These are phyloP conservation scores for Rhyacophila evoluta DNA, from an alignment of 2,888 invertebrate genomes.

Conservation along the genomic window DNA sequence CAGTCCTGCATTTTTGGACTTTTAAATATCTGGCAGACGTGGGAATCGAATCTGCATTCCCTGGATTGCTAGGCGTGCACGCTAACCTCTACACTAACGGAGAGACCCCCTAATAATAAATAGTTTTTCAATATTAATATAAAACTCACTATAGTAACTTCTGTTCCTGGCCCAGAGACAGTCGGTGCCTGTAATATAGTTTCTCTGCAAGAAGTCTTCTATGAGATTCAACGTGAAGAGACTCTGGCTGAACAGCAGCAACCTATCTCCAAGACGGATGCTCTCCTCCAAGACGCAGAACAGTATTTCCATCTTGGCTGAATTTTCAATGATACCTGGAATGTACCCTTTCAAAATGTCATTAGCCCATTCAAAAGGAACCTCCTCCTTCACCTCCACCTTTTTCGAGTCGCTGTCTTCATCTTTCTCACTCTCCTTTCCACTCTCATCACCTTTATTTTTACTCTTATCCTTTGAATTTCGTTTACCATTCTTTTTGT, in stretches of 20 bases:
- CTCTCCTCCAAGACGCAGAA: slow-evolving; percentile 93
- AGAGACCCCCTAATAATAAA: no score
- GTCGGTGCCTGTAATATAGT: slow-evolving; percentile 75
- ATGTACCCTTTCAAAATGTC: slow-evolving; percentile 87
- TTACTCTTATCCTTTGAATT: slow-evolving; percentile 65
- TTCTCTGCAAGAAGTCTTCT: slow-evolving; percentile 89
- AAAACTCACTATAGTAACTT: slow-evolving; percentile 88
- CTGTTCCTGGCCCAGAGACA: slow-evolving; percentile 87
- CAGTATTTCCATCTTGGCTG: slow-evolving; percentile 95
- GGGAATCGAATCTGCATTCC: no score
- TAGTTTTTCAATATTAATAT: no score
- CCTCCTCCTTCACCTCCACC: slow-evolving; percentile 80
- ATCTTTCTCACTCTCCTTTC: slow-evolving; percentile 71
- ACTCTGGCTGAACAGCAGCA: slow-evolving; percentile 96
- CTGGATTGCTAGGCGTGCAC: no score
- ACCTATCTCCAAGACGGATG: slow-evolving; percentile 87
- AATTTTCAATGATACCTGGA: slow-evolving; percentile 90
- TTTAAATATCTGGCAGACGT: no score
- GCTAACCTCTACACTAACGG: no score
- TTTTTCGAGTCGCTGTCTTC: slow-evolving; percentile 75
- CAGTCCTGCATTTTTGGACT: no score
- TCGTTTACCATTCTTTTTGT: slow-evolving; percentile 63
- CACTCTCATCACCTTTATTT: slow-evolving; percentile 66
- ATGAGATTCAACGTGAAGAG: slow-evolving; percentile 94
- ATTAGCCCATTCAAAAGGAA: slow-evolving; percentile 90